phyloP scores from a whole-genome alignment of 64 coral and sea anemone species.

The Actinia equina region DNA sequence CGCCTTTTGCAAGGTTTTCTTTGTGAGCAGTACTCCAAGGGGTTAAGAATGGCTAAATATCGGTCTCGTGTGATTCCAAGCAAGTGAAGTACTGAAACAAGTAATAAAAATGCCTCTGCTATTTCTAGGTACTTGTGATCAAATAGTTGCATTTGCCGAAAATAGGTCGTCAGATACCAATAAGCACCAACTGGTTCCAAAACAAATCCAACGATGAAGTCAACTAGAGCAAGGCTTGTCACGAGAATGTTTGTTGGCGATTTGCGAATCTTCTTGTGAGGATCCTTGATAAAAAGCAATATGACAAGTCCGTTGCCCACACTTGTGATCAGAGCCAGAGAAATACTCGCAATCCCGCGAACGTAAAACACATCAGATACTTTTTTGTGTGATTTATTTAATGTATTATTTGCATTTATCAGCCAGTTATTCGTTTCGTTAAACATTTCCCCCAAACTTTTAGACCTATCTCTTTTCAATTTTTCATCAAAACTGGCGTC shows the following conservation, averaged over 20 bases:
- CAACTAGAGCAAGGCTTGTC: constrained; percentile 57
- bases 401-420: background rate
- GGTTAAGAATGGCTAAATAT: constrained; percentile 39
- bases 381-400: too few relatives aligned
- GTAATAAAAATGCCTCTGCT: constrained; percentile 53
- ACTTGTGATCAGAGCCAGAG: constrained; percentile 48
- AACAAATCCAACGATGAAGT: constrained; percentile 57
- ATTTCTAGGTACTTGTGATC: constrained; percentile 51
- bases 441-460: background rate
- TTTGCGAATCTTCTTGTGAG: constrained; percentile 51
- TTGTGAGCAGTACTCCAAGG: background rate
- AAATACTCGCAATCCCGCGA: constrained; percentile 52
- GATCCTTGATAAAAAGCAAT: constrained; percentile 63
- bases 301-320: constrained; percentile 47
- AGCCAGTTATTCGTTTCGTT: background rate
- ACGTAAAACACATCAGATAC: constrained; percentile 43
- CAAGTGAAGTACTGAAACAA: constrained; percentile 52
- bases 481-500: background rate
- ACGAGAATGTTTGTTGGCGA: constrained; percentile 53
- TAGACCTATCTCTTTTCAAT: background rate
- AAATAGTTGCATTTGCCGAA: background rate
- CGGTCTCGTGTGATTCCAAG: constrained; percentile 65
- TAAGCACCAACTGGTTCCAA: constrained; percentile 60
- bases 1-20: constrained; percentile 44
- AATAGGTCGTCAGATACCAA: constrained; percentile 33